A percentile compares a stretch with the other conserved stretches of the same genome.
Evolutionary conservation across 2,797 vertebrate species (phyloP).

Genomic region (Crax fasciolata): DNA sequence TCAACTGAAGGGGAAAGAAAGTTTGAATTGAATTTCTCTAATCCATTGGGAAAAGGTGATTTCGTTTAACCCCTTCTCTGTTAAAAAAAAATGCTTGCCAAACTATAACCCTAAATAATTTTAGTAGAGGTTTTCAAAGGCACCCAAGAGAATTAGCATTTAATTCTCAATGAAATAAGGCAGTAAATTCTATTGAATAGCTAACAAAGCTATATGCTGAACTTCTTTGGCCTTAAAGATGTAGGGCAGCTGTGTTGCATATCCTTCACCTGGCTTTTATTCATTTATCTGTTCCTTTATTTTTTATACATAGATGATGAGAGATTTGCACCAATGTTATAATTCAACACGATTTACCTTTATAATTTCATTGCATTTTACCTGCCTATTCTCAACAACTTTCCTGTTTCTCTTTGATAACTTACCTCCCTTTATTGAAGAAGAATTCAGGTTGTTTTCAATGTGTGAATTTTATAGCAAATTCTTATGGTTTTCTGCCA

Average conservation of each 20-base stretch:
- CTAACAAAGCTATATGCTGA: background rate
- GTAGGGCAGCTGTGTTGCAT: background rate
- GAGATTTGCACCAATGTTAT: background rate
- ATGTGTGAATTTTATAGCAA: background rate
- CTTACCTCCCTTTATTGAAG: background rate
- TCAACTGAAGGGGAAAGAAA: slow-evolving; percentile 7
- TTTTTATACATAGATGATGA: background rate
- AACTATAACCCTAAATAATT: background rate
- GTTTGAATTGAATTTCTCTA: slow-evolving; percentile 16
- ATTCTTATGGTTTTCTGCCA: background rate
- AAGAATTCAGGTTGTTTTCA: background rate
- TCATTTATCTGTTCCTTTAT: background rate
- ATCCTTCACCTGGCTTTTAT: background rate
- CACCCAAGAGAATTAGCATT: background rate
- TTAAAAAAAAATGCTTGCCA: background rate
- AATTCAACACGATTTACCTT: background rate
- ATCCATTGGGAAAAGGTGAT: background rate
- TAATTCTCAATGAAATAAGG: background rate
- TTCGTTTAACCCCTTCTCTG: slow-evolving; percentile 49
- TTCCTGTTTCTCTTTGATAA: background rate
- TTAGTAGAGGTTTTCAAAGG: background rate
- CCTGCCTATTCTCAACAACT: background rate
- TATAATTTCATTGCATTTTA: background rate
- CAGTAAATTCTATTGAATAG: background rate
- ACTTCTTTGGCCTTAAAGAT: background rate